Evolutionary conservation across 2,888 invertebrate genomes (phyloP).

Genomic region (Andrena haemorrhoa): DNA sequence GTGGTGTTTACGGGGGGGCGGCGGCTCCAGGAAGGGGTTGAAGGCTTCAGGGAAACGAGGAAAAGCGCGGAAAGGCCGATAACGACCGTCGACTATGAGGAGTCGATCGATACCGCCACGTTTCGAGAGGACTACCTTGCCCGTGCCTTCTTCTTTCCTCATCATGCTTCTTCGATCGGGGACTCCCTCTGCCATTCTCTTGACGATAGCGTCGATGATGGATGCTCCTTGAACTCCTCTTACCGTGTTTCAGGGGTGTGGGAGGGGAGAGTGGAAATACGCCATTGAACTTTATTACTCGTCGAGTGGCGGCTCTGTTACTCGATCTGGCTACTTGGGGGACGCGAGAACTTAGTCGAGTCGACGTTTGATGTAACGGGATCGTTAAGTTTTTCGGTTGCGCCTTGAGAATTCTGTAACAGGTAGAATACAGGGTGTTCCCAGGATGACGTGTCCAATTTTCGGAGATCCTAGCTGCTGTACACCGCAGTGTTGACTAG

Average conservation of each 20-base stretch:
- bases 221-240: constrained; percentile 55
- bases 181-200: constrained; percentile 19
- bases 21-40: constrained; percentile 53
- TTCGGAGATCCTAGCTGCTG: too few relatives aligned
- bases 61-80: constrained; percentile 70
- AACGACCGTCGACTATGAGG: constrained; percentile 69
- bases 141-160: constrained; percentile 35
- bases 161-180: constrained; percentile 31
- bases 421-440: neutral
- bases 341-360: neutral
- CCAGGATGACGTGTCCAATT: too few relatives aligned
- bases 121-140: constrained; percentile 58
- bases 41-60: constrained; percentile 60
- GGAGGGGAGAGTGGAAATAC: constrained; percentile 52
- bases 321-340: constrained; percentile 8
- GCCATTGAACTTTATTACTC: constrained; percentile 58
- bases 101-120: constrained; percentile 66
- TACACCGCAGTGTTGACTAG: too few relatives aligned
- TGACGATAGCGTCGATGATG: constrained; percentile 29
- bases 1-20: constrained; percentile 53
- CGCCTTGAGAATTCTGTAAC: neutral
- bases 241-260: constrained; percentile 42
- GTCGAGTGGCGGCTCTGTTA: constrained; percentile 44
- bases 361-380: constrained; percentile 1
- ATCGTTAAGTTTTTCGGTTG: neutral